Evolutionary conservation across 2,113 vertebrate genomes (phyloP).

Genomic region (Bolborhynchus lineola): DNA sequence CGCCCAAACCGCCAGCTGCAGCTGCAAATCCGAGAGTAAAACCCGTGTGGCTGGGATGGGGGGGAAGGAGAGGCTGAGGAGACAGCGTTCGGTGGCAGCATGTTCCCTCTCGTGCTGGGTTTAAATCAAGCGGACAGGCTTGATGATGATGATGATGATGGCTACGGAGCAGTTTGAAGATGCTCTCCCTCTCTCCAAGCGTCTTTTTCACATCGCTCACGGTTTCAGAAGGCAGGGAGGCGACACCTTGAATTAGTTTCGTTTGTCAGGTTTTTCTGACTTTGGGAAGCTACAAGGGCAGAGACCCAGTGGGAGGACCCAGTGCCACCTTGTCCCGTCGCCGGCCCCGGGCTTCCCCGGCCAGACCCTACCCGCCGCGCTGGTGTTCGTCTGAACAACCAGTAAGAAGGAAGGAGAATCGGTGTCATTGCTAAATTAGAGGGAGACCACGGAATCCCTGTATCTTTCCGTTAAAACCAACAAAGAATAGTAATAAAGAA

Average conservation of each 20-base stretch:
- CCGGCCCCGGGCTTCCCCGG: neutral
- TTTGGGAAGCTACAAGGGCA: neutral
- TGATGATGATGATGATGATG: neutral
- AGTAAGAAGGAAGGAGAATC: neutral
- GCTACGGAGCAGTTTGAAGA: neutral
- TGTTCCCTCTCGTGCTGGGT: neutral
- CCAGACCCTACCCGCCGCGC: neutral
- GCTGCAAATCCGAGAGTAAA: neutral
- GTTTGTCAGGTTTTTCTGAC: neutral
- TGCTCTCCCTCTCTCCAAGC: neutral
- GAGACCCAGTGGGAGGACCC: neutral
- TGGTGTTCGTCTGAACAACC: neutral
- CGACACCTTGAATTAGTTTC: neutral
- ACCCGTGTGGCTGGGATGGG: neutral
- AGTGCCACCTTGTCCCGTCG: neutral
- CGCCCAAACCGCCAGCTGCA: neutral
- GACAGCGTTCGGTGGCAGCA: neutral
- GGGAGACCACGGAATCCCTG: neutral
- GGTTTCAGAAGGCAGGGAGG: neutral
- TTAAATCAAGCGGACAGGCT: slow-evolving; percentile 3
- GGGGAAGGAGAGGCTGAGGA: neutral
- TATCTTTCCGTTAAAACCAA: neutral
- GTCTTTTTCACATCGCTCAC: neutral
- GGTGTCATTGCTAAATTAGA: neutral
- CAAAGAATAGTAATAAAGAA: neutral